Percentiles rank a stretch among this genome's conserved stretches.
These are phyloP conservation scores for Zelleria hepariella DNA, from an alignment of 2,888 invertebrate species.

Conservation along the genomic window DNA sequence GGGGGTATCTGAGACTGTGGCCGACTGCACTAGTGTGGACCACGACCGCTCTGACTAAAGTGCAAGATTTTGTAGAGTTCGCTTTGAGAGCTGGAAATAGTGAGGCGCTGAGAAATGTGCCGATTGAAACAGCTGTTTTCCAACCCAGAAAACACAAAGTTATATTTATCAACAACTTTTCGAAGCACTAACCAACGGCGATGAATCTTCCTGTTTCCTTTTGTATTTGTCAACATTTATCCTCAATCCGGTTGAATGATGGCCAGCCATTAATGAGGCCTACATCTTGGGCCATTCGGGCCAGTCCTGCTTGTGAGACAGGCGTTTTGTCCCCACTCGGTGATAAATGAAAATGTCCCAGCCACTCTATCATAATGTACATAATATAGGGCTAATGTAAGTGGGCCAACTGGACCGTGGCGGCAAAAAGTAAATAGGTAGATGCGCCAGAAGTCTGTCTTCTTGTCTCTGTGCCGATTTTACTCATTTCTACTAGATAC, in stretches of 20 bases:
- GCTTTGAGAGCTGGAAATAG: too few relatives aligned
- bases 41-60: too few relatives aligned
- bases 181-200: not conserved
- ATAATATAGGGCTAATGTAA: slow-evolving; percentile 13
- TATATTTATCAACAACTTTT: not conserved
- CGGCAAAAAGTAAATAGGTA: not conserved
- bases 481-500: too few relatives aligned
- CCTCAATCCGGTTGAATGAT: slow-evolving; percentile 42
- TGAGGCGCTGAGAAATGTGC: too few relatives aligned
- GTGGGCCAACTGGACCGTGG: slow-evolving; percentile 8
- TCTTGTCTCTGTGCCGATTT: too few relatives aligned
- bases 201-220: not conserved
- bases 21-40: too few relatives aligned
- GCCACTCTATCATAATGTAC: slow-evolving; percentile 23
- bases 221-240: slow-evolving; percentile 53
- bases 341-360: slow-evolving; percentile 50
- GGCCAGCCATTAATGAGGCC: slow-evolving; percentile 44
- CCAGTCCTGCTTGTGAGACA: slow-evolving; percentile 31
- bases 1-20: too few relatives aligned
- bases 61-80: too few relatives aligned
- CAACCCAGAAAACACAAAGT: not conserved
- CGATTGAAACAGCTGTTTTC: not conserved
- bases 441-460: too few relatives aligned
- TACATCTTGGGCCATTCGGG: slow-evolving; percentile 51
- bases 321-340: slow-evolving; percentile 49